phyloP scores from a whole-genome alignment of 2,113 vertebrate genomes.

The Glaucidium brasilianum region DNA sequence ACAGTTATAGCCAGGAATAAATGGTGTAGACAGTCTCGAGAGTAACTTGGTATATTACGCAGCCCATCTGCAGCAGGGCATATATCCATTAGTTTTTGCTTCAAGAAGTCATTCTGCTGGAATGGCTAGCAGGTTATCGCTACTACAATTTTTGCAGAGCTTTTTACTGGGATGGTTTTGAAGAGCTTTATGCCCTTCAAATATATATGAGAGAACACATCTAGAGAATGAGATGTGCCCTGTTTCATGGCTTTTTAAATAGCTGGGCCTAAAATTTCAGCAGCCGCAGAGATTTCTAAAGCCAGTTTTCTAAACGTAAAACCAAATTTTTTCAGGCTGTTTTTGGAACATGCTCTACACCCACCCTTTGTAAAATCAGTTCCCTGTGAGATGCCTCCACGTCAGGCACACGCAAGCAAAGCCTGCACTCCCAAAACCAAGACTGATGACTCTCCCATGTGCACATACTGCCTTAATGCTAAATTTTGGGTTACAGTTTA shows the following conservation, averaged over 20 bases:
- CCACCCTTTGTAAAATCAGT: not conserved
- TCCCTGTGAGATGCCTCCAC: not conserved
- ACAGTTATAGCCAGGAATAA: not conserved
- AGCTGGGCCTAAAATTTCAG: not conserved
- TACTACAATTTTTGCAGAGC: not conserved
- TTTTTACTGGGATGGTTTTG: not conserved
- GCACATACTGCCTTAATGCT: not conserved
- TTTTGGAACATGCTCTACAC: not conserved
- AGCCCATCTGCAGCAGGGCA: not conserved
- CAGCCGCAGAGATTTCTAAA: not conserved
- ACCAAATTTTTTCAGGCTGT: not conserved
- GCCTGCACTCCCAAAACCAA: not conserved
- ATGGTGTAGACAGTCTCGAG: not conserved
- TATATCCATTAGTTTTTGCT: not conserved
- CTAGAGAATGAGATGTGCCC: not conserved
- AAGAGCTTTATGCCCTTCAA: not conserved
- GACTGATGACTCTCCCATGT: accelerated
- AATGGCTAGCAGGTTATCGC: not conserved
- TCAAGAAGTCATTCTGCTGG: not conserved
- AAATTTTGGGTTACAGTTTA: not conserved
- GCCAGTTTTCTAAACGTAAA: not conserved
- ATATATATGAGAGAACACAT: accelerated
- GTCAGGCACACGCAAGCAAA: not conserved
- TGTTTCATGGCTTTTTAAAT: not conserved
- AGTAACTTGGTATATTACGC: not conserved